These are phyloP conservation scores for Calliphora vicina DNA, from an alignment of 1,140 invertebrate species.

Conservation along the genomic window DNA sequence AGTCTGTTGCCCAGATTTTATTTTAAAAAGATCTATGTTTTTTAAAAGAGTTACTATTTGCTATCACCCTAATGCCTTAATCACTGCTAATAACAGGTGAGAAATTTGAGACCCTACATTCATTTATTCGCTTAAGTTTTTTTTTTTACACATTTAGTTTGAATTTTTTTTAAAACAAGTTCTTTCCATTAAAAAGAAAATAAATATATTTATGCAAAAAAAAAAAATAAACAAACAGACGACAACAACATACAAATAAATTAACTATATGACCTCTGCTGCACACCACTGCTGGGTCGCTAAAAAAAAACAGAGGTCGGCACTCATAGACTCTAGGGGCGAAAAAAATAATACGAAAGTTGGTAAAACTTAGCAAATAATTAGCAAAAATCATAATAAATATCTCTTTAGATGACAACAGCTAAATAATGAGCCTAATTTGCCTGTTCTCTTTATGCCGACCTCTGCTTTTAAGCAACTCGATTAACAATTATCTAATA, in stretches of 20 bases:
- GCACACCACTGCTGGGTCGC: not conserved
- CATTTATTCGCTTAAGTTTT: not conserved
- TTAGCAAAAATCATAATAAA: no score
- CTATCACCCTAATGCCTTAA: not conserved
- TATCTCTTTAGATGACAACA: no score
- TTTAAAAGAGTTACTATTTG: no score
- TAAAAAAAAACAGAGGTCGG: not conserved
- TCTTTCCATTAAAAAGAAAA: not conserved
- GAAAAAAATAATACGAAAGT: no score
- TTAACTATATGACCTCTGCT: not conserved
- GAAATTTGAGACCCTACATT: conserved; percentile 9
- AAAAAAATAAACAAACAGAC: not conserved
- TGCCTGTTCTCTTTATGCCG: no score
- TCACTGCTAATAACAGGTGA: not conserved
- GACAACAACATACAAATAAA: not conserved
- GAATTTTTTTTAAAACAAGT: not conserved
- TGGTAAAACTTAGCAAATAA: no score
- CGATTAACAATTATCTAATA: no score
- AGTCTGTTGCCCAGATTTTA: no score
- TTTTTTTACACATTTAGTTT: not conserved
- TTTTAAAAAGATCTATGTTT: no score
- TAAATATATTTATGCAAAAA: not conserved
- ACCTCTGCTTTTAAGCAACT: no score
- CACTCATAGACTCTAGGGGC: no score
- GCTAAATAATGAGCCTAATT: no score